A percentile compares a stretch with the other conserved stretches of the same genome.
phyloP scores from a whole-genome alignment of 2,113 vertebrate genomes.

The Campylomormyrus tamandua region DNA sequence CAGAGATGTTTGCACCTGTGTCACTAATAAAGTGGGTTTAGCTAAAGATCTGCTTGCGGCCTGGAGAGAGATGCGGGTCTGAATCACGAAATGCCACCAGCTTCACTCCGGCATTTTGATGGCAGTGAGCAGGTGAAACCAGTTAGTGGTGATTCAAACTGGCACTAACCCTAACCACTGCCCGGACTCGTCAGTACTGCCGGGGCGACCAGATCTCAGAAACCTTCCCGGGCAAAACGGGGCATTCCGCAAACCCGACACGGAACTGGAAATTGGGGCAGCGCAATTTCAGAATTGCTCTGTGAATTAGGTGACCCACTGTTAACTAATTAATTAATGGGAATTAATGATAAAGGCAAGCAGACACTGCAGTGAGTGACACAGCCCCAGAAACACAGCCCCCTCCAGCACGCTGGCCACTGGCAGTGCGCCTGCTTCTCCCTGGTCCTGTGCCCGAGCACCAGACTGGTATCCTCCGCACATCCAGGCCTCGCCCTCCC shows the following conservation, averaged over 20 bases:
- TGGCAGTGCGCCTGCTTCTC: background rate
- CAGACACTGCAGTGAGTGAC: background rate
- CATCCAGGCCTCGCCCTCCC: background rate
- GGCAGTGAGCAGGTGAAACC: background rate
- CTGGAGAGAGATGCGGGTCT: background rate
- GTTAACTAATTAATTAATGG: slow-evolving; percentile 4
- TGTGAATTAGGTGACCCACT: slow-evolving; percentile 1
- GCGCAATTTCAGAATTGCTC: background rate
- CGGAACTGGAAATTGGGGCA: background rate
- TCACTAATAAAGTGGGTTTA: background rate
- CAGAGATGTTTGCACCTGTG: background rate
- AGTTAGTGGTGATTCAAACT: background rate
- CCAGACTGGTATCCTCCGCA: background rate
- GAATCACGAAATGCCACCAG: background rate
- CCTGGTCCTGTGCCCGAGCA: background rate
- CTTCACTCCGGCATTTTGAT: background rate
- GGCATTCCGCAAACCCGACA: background rate
- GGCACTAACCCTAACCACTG: background rate
- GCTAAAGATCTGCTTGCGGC: background rate
- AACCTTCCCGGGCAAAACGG: background rate
- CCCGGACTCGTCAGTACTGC: background rate
- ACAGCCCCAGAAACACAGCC: background rate
- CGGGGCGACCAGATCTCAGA: background rate
- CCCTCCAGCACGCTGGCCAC: background rate
- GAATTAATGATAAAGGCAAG: background rate